Conservation (phyloP, 92 coral and sea anemone genomes). For the Porites rus region DNA sequence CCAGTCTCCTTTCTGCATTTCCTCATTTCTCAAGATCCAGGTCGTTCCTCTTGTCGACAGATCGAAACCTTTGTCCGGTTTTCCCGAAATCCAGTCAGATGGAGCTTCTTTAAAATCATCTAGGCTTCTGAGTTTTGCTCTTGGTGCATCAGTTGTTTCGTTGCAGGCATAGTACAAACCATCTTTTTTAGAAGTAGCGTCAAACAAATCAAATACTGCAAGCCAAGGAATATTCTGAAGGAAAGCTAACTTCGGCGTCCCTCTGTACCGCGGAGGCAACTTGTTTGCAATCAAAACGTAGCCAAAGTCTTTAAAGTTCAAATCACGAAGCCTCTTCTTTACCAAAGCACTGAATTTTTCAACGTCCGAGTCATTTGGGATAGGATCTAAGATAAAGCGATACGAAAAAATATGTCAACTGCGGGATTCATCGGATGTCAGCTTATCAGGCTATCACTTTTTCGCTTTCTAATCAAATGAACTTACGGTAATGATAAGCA, state of each 20-base stretch:
- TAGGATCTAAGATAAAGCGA: background rate
- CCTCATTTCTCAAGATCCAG: conserved; percentile 59
- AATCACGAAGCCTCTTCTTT: conserved; percentile 38
- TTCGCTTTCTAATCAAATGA: no score
- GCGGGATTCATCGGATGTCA: background rate
- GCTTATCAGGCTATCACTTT: background rate
- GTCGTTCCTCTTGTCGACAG: conserved; percentile 69
- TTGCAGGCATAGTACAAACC: conserved; percentile 67
- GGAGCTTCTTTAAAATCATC: conserved; percentile 59
- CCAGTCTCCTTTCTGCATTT: conserved; percentile 73
- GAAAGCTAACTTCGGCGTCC: conserved; percentile 47
- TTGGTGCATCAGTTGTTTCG: conserved; percentile 62
- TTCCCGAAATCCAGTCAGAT: conserved; percentile 4
- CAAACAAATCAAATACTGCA: conserved; percentile 71
- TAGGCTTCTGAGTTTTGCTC: conserved; percentile 49
- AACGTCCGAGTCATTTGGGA: conserved; percentile 38
- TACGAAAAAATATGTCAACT: background rate
- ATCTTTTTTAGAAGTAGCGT: conserved; percentile 46
- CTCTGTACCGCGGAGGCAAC: conserved; percentile 61
- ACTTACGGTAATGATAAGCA: no score
- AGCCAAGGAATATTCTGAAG: conserved; percentile 68
- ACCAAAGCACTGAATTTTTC: conserved; percentile 28
- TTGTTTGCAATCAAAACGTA: conserved; percentile 70
- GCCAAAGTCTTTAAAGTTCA: conserved; percentile 53
- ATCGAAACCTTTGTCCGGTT: background rate